These are phyloP conservation scores for Chlorodrepanis virens DNA, from an alignment of 2,113 vertebrate genomes.

Conservation along the genomic window DNA sequence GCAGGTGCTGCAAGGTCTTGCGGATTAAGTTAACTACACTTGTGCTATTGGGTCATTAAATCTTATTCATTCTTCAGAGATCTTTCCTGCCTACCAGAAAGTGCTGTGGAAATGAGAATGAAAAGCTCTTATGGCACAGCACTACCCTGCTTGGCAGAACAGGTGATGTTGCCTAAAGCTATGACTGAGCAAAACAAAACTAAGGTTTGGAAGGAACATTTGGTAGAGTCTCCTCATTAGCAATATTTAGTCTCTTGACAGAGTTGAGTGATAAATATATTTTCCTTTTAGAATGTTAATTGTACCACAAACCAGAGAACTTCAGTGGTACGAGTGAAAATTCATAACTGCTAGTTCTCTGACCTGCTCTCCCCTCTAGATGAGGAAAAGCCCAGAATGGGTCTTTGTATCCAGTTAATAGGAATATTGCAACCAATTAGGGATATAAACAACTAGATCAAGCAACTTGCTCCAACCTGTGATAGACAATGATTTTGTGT, in stretches of 20 bases:
- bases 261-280: neutral
- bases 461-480: neutral
- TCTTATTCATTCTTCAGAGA: neutral
- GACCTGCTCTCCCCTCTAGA: neutral
- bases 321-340: neutral
- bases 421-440: neutral
- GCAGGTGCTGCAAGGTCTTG: neutral
- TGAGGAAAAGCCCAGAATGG: neutral
- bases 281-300: neutral
- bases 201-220: neutral
- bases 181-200: neutral
- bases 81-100: neutral
- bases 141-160: neutral
- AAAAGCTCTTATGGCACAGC: neutral
- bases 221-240: neutral
- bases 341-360: neutral
- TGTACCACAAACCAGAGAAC: neutral
- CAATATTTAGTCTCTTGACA: neutral
- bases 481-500: neutral
- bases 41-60: neutral
- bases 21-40: neutral
- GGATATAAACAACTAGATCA: neutral
- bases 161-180: slow-evolving; percentile 26
- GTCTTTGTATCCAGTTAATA: neutral
- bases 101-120: neutral